Conservation (phyloP, 1,140 invertebrate genomes). For the Apolygus lucorum region DNA sequence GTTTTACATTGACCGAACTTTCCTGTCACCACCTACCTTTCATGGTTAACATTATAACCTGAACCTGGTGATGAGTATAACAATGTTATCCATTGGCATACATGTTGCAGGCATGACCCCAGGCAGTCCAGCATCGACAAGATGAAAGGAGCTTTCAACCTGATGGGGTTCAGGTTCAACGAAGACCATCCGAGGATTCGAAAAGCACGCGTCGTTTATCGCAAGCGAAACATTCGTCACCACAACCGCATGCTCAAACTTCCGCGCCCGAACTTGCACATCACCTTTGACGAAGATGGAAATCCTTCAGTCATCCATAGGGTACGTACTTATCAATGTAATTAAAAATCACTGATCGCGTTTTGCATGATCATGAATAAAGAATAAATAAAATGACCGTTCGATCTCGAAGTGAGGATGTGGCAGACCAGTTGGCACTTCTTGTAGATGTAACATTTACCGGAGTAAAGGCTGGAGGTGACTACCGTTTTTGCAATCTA, state of each 20-base stretch:
- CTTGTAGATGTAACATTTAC: no score
- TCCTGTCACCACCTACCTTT: no score
- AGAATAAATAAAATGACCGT: slow-evolving; percentile 27
- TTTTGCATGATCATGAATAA: background rate
- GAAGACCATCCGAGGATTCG: slow-evolving; percentile 21
- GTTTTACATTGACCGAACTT: no score
- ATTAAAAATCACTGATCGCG: background rate
- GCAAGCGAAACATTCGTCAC: slow-evolving; percentile 50
- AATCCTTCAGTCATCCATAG: background rate
- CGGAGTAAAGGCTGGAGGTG: no score
- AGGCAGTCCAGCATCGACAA: no score
- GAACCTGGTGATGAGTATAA: no score
- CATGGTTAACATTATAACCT: no score
- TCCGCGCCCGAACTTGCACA: slow-evolving; percentile 43
- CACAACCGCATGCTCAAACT: slow-evolving; percentile 48
- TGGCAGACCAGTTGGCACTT: no score
- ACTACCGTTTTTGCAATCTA: no score
- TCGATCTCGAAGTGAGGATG: no score
- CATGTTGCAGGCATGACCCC: no score
- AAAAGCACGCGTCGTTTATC: slow-evolving; percentile 51
- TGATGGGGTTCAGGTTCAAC: slow-evolving; percentile 52
- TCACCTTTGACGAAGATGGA: slow-evolving; percentile 56
- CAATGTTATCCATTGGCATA: no score
- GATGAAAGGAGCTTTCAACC: slow-evolving; percentile 50
- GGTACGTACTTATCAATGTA: background rate